Base-by-base conservation (phyloP, 2,888 invertebrate species). In the Phyllotreta striolata region DNA sequence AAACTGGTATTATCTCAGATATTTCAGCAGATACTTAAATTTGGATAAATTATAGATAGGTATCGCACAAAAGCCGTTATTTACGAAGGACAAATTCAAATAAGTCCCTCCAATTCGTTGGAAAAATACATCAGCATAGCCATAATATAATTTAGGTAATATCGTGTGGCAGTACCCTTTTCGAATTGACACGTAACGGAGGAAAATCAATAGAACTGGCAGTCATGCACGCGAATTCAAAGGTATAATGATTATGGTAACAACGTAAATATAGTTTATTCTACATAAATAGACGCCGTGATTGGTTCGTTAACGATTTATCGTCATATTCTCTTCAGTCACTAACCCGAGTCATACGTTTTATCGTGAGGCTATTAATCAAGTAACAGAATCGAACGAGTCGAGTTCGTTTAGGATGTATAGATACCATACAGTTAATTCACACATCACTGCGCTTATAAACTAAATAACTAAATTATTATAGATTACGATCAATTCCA, bases 111-210 rank as follows among this genome's bases (percentile, higher is more conserved):
- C 34, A 58, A 47, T 55, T 47, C 12, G 40, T 46, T 35, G 55
- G 54, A 58, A 55, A 63, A 58, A 54, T 55, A 41, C 40, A 59
- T 46, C 63, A 44, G 58, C 54, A 56, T 55, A 61, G 34, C 58
- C 64, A 64, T 71, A 70, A 66, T 65, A 70, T 67, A 67, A 67
- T 72, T 71, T 63, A 59, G 67, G 58, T 70, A 71, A 71, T 70
- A 69, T 70, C 70, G 67, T 71, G 71, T 70, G 66, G 71, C 69
- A 66, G 66, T 66, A 68, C 68, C 68, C 67, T 66, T 67, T 63
- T 66, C 70, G 66, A 72, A 73, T 73, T 73, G 72, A 73, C 72
- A 73, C 71, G 70, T 73, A 72, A 71, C 64, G 56, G 67, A 72
- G 70, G 64, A 70, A 73, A 73, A 73, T 72, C 71, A 62, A 73